Percentiles rank a stretch among this genome's conserved stretches.
Conservation (phyloP, 1,140 invertebrate species). For the Rhopalosiphum padi region DNA sequence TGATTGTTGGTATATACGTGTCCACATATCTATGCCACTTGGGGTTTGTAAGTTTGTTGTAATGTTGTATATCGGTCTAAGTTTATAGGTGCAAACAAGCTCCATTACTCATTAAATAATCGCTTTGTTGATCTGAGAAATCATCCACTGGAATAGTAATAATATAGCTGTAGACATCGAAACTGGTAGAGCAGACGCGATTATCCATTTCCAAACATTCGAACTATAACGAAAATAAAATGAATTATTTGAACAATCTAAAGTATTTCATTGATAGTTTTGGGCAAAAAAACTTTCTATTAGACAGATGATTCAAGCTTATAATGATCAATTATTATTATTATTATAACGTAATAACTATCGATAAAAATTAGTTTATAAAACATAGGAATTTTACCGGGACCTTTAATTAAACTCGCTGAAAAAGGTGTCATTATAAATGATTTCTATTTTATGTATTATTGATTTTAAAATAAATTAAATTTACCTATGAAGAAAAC, state of each 20-base stretch:
- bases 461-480: too few relatives aligned
- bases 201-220: conserved; percentile 68
- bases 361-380: too few relatives aligned
- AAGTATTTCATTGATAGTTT: not conserved
- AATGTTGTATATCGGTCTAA: not conserved
- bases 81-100: too few relatives aligned
- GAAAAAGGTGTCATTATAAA: too few relatives aligned
- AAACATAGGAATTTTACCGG: too few relatives aligned
- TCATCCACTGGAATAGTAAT: conserved; percentile 74
- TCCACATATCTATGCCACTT: not conserved
- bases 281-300: not conserved
- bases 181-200: conserved; percentile 75
- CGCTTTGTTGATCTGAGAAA: conserved; percentile 45
- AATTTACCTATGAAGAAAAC: too few relatives aligned
- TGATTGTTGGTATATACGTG: not conserved
- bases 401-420: too few relatives aligned
- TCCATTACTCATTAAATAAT: not conserved
- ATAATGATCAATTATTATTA: not conserved
- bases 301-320: not conserved
- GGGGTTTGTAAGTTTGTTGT: too few relatives aligned
- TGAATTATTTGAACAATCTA: not conserved
- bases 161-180: conserved; percentile 77
- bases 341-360: too few relatives aligned
- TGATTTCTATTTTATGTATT: too few relatives aligned
- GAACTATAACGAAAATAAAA: conserved; percentile 57